Percentiles rank a stretch among this genome's conserved stretches.
phyloP scores from a whole-genome alignment of 2,888 invertebrate genomes.

The Julus scanicus region DNA sequence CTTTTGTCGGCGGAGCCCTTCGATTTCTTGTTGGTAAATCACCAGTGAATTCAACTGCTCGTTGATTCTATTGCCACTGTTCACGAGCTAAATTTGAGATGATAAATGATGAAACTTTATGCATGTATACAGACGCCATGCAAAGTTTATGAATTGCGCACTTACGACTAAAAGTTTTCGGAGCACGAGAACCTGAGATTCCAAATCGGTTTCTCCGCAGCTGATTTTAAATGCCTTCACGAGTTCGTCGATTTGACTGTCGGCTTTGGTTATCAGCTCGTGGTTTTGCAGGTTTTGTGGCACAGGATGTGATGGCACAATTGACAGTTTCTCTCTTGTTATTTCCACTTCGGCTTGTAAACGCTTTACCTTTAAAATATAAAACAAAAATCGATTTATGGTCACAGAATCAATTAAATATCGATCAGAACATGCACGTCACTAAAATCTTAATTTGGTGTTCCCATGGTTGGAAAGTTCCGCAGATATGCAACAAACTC shows the following conservation, averaged over 20 bases:
- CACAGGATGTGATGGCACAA: not conserved
- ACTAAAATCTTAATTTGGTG: not conserved
- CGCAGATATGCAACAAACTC: not conserved
- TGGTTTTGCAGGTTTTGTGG: not conserved
- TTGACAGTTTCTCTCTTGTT: not conserved
- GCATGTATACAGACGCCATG: not conserved
- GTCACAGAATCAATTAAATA: not conserved
- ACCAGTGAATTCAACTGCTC: conserved; percentile 3
- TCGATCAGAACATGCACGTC: not conserved
- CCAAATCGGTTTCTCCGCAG: conserved; percentile 19
- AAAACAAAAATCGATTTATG: not conserved
- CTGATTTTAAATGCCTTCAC: conserved; percentile 28
- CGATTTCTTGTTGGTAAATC: not conserved
- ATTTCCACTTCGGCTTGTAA: conserved; percentile 41
- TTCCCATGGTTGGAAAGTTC: not conserved
- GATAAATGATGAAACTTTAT: not conserved
- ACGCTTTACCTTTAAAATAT: conserved; percentile 21
- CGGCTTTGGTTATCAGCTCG: not conserved
- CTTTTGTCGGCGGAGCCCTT: not conserved
- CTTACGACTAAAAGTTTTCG: conserved; percentile 23
- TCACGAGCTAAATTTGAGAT: not conserved
- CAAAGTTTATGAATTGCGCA: not conserved
- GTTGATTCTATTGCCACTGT: not conserved
- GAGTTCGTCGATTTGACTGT: conserved; percentile 13
- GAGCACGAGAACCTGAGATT: not conserved